Percentiles rank a stretch among this genome's conserved stretches.
Conservation (phyloP, 2,113 vertebrate species). For the Rhodinocichla rosea region DNA sequence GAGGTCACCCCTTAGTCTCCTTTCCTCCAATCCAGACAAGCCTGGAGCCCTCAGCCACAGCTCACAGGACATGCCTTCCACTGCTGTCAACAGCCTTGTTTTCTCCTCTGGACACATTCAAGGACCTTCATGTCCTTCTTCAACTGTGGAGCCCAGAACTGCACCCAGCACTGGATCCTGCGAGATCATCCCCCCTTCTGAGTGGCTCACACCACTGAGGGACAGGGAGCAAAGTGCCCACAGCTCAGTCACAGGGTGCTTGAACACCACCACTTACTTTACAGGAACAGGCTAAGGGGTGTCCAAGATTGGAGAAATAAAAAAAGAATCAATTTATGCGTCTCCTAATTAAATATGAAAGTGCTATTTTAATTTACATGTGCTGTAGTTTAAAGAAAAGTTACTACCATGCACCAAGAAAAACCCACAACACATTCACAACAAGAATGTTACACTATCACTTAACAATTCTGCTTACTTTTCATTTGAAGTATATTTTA, state of each 20-base stretch:
- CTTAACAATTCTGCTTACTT: not conserved
- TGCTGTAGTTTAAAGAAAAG: not conserved
- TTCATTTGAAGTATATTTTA: not conserved
- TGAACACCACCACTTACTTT: not conserved
- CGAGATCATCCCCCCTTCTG: fast-evolving
- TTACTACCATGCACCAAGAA: not conserved
- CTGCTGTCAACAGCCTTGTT: not conserved
- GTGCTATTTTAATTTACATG: not conserved
- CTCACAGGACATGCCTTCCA: not conserved
- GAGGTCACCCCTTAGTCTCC: not conserved
- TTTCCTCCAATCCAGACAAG: not conserved
- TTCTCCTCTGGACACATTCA: not conserved
- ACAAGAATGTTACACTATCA: not conserved
- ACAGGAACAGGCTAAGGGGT: not conserved
- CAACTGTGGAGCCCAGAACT: not conserved
- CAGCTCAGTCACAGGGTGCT: not conserved
- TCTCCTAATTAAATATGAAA: not conserved
- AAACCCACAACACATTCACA: not conserved
- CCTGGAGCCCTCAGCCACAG: not conserved
- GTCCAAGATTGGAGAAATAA: not conserved
- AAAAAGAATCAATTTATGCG: not conserved
- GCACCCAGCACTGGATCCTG: not conserved
- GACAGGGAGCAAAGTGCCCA: fast-evolving
- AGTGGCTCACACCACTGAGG: not conserved
- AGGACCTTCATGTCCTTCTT: not conserved